Evolutionary conservation across 1,140 invertebrate species (phyloP).

Genomic region (Pseudomyrmex gracilis): DNA sequence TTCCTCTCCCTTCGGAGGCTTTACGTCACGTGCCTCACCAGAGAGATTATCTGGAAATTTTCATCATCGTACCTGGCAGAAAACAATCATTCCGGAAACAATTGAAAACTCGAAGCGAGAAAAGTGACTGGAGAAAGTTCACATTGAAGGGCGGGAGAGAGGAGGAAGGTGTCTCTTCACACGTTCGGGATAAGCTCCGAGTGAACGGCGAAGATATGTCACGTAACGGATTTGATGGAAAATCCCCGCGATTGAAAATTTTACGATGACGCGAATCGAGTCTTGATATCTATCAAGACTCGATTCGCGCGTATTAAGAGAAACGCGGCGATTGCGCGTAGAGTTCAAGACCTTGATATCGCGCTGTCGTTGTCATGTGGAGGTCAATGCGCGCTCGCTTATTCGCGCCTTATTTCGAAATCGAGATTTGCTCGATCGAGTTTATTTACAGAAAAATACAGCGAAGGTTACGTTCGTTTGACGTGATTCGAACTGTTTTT

Average conservation of each 20-base stretch:
- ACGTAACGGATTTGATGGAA: constrained; percentile 27
- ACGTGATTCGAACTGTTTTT: neutral
- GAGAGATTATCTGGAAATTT: constrained; percentile 40
- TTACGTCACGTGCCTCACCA: constrained; percentile 17
- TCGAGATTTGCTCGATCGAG: neutral
- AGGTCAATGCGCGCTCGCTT: neutral
- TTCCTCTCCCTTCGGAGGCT: constrained; percentile 8
- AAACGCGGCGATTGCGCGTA: neutral
- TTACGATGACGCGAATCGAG: constrained; percentile 1
- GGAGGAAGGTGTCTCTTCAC: constrained; percentile 7
- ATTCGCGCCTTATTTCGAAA: neutral
- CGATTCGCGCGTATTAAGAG: neutral
- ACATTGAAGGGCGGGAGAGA: too few relatives aligned
- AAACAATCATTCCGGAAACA: neutral
- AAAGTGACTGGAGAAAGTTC: neutral
- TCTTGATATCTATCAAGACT: neutral
- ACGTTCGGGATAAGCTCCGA: constrained; percentile 14
- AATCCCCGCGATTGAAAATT: constrained; percentile 43
- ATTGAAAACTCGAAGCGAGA: neutral
- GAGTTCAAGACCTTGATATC: too few relatives aligned
- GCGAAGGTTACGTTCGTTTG: neutral
- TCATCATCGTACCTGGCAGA: constrained; percentile 32
- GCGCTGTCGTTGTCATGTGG: too few relatives aligned
- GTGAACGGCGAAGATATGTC: constrained; percentile 29
- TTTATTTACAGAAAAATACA: neutral